phyloP scores from a whole-genome alignment of 1,140 invertebrate species.

The Belonocnema kinseyi region DNA sequence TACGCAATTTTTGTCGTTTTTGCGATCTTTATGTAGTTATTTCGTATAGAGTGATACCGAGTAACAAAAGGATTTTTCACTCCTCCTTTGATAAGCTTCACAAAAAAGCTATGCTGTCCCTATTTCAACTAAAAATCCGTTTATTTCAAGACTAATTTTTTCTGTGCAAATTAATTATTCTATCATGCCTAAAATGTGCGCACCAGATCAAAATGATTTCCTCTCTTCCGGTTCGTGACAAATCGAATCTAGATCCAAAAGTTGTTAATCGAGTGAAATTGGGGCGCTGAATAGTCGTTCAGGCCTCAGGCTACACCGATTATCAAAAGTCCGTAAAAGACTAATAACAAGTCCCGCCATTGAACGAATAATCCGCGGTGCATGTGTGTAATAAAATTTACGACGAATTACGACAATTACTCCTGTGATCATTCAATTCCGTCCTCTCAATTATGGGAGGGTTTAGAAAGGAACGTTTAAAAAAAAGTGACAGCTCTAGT shows the following conservation, averaged over 20 bases:
- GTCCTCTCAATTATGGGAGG: slow-evolving; percentile 20
- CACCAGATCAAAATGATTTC: too few relatives aligned
- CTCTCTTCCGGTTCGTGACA: background rate
- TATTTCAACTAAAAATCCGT: too few relatives aligned
- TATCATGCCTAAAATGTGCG: too few relatives aligned
- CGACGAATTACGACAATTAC: slow-evolving; percentile 31
- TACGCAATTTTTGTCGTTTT: too few relatives aligned
- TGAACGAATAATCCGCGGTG: background rate
- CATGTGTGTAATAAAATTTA: background rate
- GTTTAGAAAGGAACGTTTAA: slow-evolving; percentile 17
- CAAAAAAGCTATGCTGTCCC: too few relatives aligned
- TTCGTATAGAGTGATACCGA: too few relatives aligned
- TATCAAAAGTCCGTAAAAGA: slow-evolving; percentile 50
- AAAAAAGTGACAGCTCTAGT: slow-evolving; percentile 37
- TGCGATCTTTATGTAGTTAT: too few relatives aligned
- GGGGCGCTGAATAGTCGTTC: slow-evolving; percentile 32
- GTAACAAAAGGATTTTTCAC: too few relatives aligned
- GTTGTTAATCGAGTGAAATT: slow-evolving; percentile 2
- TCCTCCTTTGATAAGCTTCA: too few relatives aligned
- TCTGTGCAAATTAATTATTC: too few relatives aligned
- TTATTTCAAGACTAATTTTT: too few relatives aligned
- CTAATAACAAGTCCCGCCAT: slow-evolving; percentile 33
- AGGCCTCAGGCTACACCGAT: slow-evolving; percentile 44
- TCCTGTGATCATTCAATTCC: slow-evolving; percentile 15
- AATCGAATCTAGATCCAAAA: background rate